Evolutionary conservation across 2,888 invertebrate species (phyloP), one percentile per base, ranked within the genome.

Genomic region (Drosophila neutralis): DNA sequence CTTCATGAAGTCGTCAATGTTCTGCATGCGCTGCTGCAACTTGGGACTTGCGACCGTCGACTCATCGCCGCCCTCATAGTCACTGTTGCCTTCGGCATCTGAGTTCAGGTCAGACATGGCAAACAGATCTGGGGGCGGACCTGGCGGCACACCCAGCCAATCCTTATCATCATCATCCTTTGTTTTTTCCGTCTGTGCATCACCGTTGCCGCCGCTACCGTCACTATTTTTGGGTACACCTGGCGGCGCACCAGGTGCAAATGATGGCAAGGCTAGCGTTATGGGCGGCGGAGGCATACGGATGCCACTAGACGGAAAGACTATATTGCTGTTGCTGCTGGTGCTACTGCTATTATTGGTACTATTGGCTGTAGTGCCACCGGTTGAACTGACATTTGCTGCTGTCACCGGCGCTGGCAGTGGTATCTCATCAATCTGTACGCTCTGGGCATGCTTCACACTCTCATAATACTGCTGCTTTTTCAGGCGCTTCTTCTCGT

Each of bases 391-490:
- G 93, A 68, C n/a, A 7, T 60, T 48, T 4, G 69, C 29, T 7
- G 83, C 31, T 7, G 81, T 71, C 6, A 89, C 81, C 71, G 98
- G 98, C 58, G 98, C 93, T 2, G 98, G 98, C 68, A 99, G 93
- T 4, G 98, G 98, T 92, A 99, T 99, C 93, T 98, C 98, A 93
- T 98, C 98, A 4, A 99, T 95, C 93, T 97, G 96, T 0, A 99
- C 98, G 87, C 97, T 97, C 92, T 99, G 98, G 0, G 99, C 98
- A 93, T 97, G 97, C 91, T 97, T 97, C 0, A 99, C 98, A 67
- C 98, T 98, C 92, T 99, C 98, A 93, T 96, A 98, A 92, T 98
- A 98, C 33, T 97, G 96, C 68, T 98, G 97, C 74, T 98, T 94
- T 92, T 97, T 96, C 72, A 96, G 95, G 79, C 98, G 94, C 81